Conservation (phyloP, 2,113 vertebrate genomes). For the Planiliza haematocheilus region DNA sequence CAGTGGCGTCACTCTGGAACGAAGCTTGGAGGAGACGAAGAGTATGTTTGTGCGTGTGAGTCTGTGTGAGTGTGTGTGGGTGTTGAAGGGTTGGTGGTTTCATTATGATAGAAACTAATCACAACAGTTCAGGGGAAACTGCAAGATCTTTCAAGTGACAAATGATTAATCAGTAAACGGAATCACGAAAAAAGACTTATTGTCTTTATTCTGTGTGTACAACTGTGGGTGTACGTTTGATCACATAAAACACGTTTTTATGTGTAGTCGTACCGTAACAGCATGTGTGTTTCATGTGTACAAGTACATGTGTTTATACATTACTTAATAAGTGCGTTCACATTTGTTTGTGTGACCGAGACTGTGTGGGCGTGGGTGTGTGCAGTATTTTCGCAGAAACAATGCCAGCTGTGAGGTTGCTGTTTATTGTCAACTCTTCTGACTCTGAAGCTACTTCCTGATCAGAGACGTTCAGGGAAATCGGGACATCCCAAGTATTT, state of each 20-base stretch:
- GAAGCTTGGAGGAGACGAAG: constrained; percentile 20
- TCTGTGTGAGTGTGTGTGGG: constrained; percentile 24
- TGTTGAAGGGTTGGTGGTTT: constrained; percentile 48
- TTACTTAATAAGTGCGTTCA: neutral
- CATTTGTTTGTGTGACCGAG: constrained; percentile 26
- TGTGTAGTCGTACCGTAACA: neutral
- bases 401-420: constrained; percentile 30
- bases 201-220: neutral
- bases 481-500: neutral
- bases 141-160: constrained; percentile 24
- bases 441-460: neutral
- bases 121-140: constrained; percentile 50
- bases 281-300: constrained; percentile 18
- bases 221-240: neutral
- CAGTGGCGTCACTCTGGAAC: constrained; percentile 46
- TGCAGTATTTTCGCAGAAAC: constrained; percentile 24
- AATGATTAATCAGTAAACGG: constrained; percentile 42
- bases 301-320: constrained; percentile 22
- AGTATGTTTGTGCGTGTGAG: constrained; percentile 6
- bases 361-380: constrained; percentile 23
- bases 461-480: neutral
- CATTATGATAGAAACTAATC: constrained; percentile 55
- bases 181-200: constrained; percentile 24
- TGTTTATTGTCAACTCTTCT: constrained; percentile 17
- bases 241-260: neutral